Evolutionary conservation across 1,140 invertebrate species (phyloP), one percentile per base, ranked within the genome.

Genomic region (Lepidurus couesii): DNA sequence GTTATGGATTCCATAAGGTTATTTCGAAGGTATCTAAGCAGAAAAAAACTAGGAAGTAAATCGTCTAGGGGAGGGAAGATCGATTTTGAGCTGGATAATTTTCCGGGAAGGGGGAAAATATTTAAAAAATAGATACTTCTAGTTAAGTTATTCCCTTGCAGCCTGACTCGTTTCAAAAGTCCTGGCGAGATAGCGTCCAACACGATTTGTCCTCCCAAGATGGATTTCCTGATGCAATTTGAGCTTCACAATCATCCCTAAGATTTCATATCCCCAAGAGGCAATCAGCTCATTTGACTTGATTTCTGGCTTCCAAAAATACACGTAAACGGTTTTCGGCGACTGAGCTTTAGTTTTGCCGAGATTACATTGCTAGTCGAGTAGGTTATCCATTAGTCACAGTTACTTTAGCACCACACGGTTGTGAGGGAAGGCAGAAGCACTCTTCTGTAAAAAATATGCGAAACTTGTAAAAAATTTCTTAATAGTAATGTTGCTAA

Each of bases 161-260:
- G 53, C 53, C 10, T 21, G 21, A 21, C 13, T 21, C n/a, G 13
- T 65, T 34, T 34, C 34, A 34, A 34, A 34, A 34, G 53, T 65
- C 16, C 13, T 16, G 53, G 21, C 34, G 34, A 65, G 53, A 65
- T 9, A 65, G 53, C 13, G 13, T 1, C 16, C 53, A 65, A 65
- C 21, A 21, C 53, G 21, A 65, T 65, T 65, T 65, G 53, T 21
- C 53, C 53, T 65, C 13, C 53, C 5, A 65, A 65, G 53, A 65
- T 65, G 53, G 53, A 21, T 65, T 65, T 65, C 53, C 53, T 65
- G 53, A 65, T 65, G 53, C 13, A 7, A 65, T 65, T 34, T 65
- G 53, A 65, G 53, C n/a, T 65, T 65, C 13, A 21, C 53, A 21
- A 65, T 65, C 53, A 16, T 65, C 13, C 21, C 53, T 65, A 13